Evolutionary conservation across 2,888 invertebrate genomes (phyloP).

Genomic region (Synanthedon tipuliformis): DNA sequence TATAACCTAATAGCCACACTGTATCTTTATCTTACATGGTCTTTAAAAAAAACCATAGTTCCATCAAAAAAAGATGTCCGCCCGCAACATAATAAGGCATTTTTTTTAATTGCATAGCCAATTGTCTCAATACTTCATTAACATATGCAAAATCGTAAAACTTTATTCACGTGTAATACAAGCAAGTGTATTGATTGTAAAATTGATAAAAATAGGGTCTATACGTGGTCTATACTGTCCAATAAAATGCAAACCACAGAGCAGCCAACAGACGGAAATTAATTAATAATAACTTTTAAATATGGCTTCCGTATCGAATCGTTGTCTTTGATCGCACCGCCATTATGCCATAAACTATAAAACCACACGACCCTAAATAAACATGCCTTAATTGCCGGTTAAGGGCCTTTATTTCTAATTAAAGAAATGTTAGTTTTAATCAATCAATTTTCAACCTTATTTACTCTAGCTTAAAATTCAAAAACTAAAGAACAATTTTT

Average conservation of each 20-base stretch:
- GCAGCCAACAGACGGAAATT: neutral
- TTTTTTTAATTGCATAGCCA: too few species aligned
- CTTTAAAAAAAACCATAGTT: too few species aligned
- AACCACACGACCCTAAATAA: slow-evolving; percentile 14
- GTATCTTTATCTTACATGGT: too few species aligned
- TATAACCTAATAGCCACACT: too few species aligned
- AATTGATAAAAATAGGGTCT: too few species aligned
- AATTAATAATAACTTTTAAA: neutral
- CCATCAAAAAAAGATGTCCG: too few species aligned
- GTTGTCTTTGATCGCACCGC: slow-evolving; percentile 9
- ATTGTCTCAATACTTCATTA: too few species aligned
- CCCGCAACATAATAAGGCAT: too few species aligned
- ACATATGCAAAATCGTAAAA: too few species aligned
- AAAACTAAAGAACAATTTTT: neutral
- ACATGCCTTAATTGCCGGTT: slow-evolving; percentile 20
- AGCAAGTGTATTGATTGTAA: too few species aligned
- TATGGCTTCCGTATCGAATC: slow-evolving; percentile 13
- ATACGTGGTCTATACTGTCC: too few species aligned
- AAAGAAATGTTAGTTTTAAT: slow-evolving; percentile 3
- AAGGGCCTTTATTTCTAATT: slow-evolving; percentile 13
- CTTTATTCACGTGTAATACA: too few species aligned
- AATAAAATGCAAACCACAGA: neutral
- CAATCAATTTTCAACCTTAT: neutral
- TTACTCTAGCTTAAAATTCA: neutral
- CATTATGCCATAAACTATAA: slow-evolving; percentile 10